Percentiles rank a stretch among this genome's conserved stretches.
These are phyloP conservation scores for Drosophila insularis DNA, from an alignment of 1,140 invertebrate species.

Conservation along the genomic window DNA sequence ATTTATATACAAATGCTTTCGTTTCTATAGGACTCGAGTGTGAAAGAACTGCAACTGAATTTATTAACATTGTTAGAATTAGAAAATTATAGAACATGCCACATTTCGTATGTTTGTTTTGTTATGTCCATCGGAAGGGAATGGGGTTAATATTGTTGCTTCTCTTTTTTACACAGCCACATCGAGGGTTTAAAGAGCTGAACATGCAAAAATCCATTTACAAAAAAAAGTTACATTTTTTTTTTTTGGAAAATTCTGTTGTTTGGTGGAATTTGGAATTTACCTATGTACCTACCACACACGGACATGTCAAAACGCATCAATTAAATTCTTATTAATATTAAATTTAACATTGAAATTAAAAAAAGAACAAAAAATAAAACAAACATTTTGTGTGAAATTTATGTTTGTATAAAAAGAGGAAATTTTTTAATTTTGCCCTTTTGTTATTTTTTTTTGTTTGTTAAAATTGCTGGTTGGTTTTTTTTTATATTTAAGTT, in stretches of 20 bases:
- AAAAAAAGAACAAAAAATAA: background rate
- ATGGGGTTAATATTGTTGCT: background rate
- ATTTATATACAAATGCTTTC: background rate
- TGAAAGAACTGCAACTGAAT: background rate
- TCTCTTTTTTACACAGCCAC: background rate
- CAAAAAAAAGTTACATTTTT: background rate
- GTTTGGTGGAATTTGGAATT: slow-evolving; percentile 33
- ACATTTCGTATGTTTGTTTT: background rate
- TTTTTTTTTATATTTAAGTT: background rate
- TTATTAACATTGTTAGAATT: background rate
- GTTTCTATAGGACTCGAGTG: background rate
- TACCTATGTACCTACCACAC: slow-evolving; percentile 63
- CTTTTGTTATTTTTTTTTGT: background rate
- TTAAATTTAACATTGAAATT: slow-evolving; percentile 13
- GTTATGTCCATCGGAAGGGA: background rate
- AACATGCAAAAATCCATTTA: slow-evolving; percentile 1
- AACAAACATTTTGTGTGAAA: slow-evolving; percentile 32
- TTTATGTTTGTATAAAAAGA: slow-evolving; percentile 55
- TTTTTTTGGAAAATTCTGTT: background rate
- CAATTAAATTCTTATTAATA: slow-evolving; percentile 45
- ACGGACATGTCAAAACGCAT: slow-evolving; percentile 40
- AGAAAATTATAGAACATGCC: slow-evolving; percentile 1
- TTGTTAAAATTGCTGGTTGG: background rate
- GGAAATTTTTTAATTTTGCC: slow-evolving; percentile 37
- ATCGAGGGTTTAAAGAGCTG: background rate